Evolutionary conservation across 2,113 vertebrate genomes (phyloP), one percentile per base, ranked within the genome.

Genomic region (Smithornis capensis): DNA sequence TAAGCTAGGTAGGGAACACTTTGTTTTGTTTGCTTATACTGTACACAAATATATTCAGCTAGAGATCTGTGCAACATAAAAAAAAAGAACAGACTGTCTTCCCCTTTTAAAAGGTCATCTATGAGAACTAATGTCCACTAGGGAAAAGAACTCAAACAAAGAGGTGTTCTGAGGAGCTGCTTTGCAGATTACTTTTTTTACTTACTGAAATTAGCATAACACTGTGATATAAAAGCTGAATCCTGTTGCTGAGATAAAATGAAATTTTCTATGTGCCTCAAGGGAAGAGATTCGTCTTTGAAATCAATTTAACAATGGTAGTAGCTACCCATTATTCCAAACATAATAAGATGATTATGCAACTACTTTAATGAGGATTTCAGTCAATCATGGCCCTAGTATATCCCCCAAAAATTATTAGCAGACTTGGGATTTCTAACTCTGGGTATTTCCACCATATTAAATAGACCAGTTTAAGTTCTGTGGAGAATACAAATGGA

Each of bases 141-240:
- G 18, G 40, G 56, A 71, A 87, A 89, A 50, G 44, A 83, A 70
- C 38, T 87, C 86, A 63, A 74, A 87, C 19, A 90, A 62, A 73
- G n/a, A 63, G 17, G 45, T 47, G 33, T 69, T 90, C 59, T 57
- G 65, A 92, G 50, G 15, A 83, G 52, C 35, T 71, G 71, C 31
- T 83, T 84, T 94, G 63, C 13, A 83, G n/a, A 47, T 64, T 31
- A 16, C 8, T 52, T 42, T 27, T 93, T 83, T 70, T 31, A 71
- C 67, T 31, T 81, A 18, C 49, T 69, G 56, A 40, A 92, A 96
- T 91, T 84, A 83, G 18, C 68, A 37, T 60, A 83, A 64, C 29
- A 37, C 47, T 90, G 82, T 63, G 62, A 78, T 59, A 87, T 56
- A 80, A 92, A 95, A 81, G 56, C 57, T 78, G 45, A 87, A 95